These are phyloP conservation scores for Cephus pulcher DNA, from an alignment of 2,888 invertebrate genomes.

Conservation along the genomic window DNA sequence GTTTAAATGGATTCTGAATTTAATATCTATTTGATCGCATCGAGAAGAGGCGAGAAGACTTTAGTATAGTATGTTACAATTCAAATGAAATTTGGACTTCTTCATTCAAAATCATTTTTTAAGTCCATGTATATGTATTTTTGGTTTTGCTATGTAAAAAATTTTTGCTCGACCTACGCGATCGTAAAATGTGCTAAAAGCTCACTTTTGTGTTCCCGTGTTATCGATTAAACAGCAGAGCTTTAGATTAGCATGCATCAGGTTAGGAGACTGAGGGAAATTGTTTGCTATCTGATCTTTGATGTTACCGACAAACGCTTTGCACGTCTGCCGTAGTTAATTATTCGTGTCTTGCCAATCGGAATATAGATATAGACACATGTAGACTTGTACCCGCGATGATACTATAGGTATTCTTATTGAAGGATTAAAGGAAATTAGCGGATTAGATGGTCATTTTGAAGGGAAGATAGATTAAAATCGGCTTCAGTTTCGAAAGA, in stretches of 20 bases:
- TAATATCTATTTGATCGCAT: neutral
- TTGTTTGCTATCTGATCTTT: constrained; percentile 25
- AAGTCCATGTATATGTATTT: neutral
- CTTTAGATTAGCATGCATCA: constrained; percentile 38
- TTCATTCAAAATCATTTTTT: neutral
- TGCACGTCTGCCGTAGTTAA: neutral
- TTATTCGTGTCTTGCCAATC: neutral
- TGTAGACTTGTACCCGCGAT: neutral
- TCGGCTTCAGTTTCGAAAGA: neutral
- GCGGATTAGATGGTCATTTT: neutral
- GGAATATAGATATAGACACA: neutral
- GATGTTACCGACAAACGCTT: constrained; percentile 33
- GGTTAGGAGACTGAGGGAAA: constrained; percentile 25
- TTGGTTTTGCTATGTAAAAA: neutral
- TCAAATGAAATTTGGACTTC: neutral
- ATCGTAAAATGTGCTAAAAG: neutral
- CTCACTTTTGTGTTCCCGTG: neutral
- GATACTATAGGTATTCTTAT: neutral
- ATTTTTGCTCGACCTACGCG: too few species aligned
- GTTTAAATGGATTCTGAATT: neutral
- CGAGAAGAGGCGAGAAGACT: neutral
- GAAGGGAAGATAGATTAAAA: neutral
- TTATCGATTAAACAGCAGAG: constrained; percentile 12
- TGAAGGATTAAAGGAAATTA: neutral
- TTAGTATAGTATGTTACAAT: neutral